Evolutionary conservation across 37 sponge, comb jelly and placozoan genomes (phyloP), one percentile per base, ranked within the genome.

Genomic region (Beroe ovata): DNA sequence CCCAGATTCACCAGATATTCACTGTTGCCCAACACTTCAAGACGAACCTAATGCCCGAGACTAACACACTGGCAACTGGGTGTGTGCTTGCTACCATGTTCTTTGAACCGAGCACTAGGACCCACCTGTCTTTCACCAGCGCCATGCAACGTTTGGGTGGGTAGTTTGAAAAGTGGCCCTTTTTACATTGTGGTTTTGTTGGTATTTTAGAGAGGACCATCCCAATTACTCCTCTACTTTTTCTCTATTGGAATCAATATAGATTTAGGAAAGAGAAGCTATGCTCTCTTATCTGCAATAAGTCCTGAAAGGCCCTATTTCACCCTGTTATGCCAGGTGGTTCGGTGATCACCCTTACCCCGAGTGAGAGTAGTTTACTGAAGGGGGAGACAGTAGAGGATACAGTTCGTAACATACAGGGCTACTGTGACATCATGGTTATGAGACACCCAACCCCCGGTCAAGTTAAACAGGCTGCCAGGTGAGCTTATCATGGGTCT

Each of bases 321-420:
- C 11, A 47, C 54, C 11, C 54, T 47, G 54, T 47, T 11, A 16
- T 47, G 11, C 54, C 54, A 89, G 84, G 98, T 23, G 99, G 99
- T 0, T 41, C 64, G 14, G 93, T 94, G 25, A 91, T 98, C 26
- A 29, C 72, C 4, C 64, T 98, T 71, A 93, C 64, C 39, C 89
- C 90, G 38, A 92, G 92, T 59, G 91, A 91, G 60, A 96, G 96
- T 2, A 96, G 96, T 60, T 91, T 91, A 20, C 94, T 91, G 95
- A 98, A 98, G 71, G 99, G 99, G 88, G 99, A 98, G 60, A 91
- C 94, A 0, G 84, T 98, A 26, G 95, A 93, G 93, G 99, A 96
- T 95, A 60, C 99, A 29, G 92, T 96, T 22, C 92, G 89, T 21
- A 95, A 94, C 92, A 94, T 98, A 91, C 88, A 93, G 38, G 89